phyloP scores from a whole-genome alignment of 1,140 invertebrate species.

The Campoletis sonorensis region DNA sequence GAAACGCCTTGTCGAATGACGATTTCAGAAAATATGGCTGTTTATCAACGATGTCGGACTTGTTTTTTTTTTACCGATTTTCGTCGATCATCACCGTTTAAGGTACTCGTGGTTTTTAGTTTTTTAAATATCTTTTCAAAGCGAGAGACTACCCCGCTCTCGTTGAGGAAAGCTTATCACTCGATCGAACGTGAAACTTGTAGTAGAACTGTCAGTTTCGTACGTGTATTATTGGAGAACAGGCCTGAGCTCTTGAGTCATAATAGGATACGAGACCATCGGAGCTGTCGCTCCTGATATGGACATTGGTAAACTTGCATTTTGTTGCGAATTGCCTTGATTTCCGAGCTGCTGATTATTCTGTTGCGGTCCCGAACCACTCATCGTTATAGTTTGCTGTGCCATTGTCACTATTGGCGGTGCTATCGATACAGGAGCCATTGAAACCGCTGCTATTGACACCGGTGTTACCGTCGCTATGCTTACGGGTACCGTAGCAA shows the following conservation, averaged over 20 bases:
- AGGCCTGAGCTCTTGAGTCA: conserved; percentile 79
- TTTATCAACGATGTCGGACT: neutral
- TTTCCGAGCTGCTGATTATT: conserved; percentile 69
- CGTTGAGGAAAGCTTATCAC: conserved; percentile 4
- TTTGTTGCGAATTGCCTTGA: conserved; percentile 67
- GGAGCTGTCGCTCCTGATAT: conserved; percentile 79
- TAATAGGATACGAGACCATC: conserved; percentile 85
- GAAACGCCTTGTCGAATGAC: neutral
- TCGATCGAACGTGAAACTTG: neutral
- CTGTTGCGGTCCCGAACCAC: conserved; percentile 72
- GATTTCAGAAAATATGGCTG: conserved; percentile 15
- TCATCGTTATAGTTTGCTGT: conserved; percentile 74
- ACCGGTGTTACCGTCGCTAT: conserved; percentile 79
- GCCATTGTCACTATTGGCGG: conserved; percentile 81
- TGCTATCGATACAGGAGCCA: conserved; percentile 78
- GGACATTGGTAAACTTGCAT: conserved; percentile 73
- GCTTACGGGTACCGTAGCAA: conserved; percentile 81
- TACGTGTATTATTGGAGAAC: conserved; percentile 68
- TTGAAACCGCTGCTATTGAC: conserved; percentile 79
- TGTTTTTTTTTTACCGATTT: conserved; percentile 12
- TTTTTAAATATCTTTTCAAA: neutral
- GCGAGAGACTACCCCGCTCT: neutral
- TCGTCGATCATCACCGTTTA: conserved; percentile 11
- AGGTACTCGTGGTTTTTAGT: conserved; percentile 33
- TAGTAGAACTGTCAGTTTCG: neutral